phyloP scores from a whole-genome alignment of 2,797 vertebrate genomes.

The Hipposideros larvatus region DNA sequence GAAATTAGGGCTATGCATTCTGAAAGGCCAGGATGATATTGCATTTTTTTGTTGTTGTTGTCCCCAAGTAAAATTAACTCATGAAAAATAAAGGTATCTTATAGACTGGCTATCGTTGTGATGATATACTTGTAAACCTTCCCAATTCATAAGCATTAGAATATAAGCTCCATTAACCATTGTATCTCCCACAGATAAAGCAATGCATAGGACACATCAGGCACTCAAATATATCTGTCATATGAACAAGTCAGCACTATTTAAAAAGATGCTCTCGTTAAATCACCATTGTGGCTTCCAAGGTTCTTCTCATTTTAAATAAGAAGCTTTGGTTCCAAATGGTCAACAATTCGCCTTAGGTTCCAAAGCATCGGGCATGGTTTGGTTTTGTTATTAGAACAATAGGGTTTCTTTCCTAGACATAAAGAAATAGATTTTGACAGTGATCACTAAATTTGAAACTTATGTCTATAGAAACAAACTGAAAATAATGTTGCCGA shows the following conservation, averaged over 20 bases:
- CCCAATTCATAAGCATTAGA: background rate
- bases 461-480: background rate
- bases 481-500: background rate
- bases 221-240: background rate
- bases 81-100: background rate
- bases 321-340: background rate
- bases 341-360: background rate
- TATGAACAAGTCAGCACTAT: background rate
- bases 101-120: background rate
- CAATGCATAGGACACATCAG: background rate
- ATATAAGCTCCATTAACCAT: background rate
- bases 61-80: background rate
- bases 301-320: background rate
- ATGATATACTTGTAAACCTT: background rate
- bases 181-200: background rate
- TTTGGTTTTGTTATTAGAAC: conserved; percentile 5
- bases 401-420: background rate
- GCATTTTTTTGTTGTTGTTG: background rate
- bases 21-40: background rate
- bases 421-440: background rate
- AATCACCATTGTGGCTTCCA: background rate
- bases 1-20: background rate
- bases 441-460: background rate
- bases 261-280: background rate
- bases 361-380: background rate